Conservation (phyloP, 1,140 invertebrate species). For the Brachionus angularis region DNA sequence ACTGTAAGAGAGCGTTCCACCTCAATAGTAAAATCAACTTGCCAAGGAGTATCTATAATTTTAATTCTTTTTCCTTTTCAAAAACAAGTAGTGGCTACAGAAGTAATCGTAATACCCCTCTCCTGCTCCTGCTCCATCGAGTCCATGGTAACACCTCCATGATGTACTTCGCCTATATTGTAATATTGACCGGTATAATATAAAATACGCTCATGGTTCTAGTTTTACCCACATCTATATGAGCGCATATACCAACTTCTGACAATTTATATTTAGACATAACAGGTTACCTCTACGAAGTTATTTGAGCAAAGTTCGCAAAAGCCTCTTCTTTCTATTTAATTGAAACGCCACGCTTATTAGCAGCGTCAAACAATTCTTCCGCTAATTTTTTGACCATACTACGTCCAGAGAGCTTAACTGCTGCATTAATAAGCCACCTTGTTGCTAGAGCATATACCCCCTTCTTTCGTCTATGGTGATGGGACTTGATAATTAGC, state of each 20-base stretch:
- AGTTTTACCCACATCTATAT: constrained; percentile 36
- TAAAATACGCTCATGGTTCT: constrained; percentile 27
- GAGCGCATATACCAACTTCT: constrained; percentile 8
- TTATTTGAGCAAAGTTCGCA: not conserved
- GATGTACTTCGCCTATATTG: constrained; percentile 17
- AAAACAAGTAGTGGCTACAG: not conserved
- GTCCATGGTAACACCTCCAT: constrained; percentile 27
- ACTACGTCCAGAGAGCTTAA: not conserved
- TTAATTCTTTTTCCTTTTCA: constrained; percentile 27
- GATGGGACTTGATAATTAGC: not conserved
- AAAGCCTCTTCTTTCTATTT: not conserved
- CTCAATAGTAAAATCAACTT: constrained; percentile 39
- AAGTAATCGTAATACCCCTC: constrained; percentile 21
- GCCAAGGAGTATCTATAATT: constrained; percentile 38
- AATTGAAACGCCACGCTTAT: not conserved
- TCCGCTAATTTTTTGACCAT: not conserved
- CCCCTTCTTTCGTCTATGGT: not conserved
- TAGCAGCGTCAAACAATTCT: not conserved
- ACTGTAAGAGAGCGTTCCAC: constrained; percentile 12
- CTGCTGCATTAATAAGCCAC: not conserved
- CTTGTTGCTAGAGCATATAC: not conserved
- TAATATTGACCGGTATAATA: constrained; percentile 40
- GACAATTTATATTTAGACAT: constrained; percentile 1
- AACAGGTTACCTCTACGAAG: not conserved
- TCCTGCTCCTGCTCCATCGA: constrained; percentile 30